These are phyloP conservation scores for Vireo altiloquus DNA, from an alignment of 2,113 vertebrate genomes.

Conservation along the genomic window DNA sequence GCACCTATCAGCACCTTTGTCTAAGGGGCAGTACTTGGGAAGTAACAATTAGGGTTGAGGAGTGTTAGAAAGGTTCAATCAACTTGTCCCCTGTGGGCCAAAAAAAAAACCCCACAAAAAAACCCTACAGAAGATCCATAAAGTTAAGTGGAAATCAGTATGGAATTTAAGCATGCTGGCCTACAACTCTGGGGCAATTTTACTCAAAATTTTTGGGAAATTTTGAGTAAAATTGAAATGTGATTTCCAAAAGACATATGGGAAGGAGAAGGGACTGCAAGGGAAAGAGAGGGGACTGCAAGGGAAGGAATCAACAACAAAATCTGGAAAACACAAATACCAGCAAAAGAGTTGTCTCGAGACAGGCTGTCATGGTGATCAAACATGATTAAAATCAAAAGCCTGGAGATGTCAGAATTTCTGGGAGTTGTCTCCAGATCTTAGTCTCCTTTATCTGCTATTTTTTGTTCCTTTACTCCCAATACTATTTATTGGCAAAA, in stretches of 20 bases:
- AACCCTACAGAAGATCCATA: not conserved
- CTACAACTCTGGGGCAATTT: not conserved
- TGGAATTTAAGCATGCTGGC: not conserved
- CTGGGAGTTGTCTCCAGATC: not conserved
- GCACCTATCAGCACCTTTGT: not conserved
- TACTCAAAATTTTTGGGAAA: not conserved
- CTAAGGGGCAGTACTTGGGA: not conserved
- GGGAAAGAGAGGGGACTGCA: not conserved
- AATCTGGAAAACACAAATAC: not conserved
- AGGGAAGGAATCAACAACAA: not conserved
- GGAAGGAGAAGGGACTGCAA: not conserved
- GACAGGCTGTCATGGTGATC: not conserved
- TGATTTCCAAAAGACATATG: not conserved
- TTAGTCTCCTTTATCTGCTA: not conserved
- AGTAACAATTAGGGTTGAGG: not conserved
- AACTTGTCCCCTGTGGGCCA: not conserved
- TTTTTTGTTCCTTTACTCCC: not conserved
- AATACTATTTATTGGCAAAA: not conserved
- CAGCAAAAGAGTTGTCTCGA: not conserved
- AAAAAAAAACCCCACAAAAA: not conserved
- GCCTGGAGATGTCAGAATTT: not conserved
- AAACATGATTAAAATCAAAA: not conserved
- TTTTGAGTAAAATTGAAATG: not conserved
- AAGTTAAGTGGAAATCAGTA: not conserved
- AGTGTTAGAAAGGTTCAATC: not conserved